Evolutionary conservation across 2,888 invertebrate genomes (phyloP), one percentile per base, ranked within the genome.

Genomic region (Esperia sulphurella): DNA sequence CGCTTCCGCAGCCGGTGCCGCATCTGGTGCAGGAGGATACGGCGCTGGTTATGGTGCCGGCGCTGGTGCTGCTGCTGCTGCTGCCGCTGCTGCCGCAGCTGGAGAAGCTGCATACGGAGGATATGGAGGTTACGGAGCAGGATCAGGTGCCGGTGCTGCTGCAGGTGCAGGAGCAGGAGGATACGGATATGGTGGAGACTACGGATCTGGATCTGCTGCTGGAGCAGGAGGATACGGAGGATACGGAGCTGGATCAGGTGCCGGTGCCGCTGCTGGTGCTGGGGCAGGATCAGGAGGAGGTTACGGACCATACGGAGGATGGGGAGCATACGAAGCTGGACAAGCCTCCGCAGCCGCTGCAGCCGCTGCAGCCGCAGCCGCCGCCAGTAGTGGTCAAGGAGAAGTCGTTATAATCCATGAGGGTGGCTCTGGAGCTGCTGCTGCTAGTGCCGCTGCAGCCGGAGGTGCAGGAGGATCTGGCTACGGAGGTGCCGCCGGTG

Each of bases 401-500:
- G 21, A 5, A 3, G 21, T 21, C 21, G 21, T 21, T 21, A 50
- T 41, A 8, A 14, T 30, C 12, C 52, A n/a, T 42, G 48, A 41
- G 40, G 13, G 33, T 4, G 33, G 33, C 7, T 33, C 33, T 33
- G 33, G 33, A 10, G 33, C 33, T 33, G 33, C 10, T 7, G 42
- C 48, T n/a, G 43, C 53, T 33, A 48, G 48, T 28, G 50, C 54
- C 14, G 46, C 51, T 5, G 49, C 50, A 8, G 54, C 55, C 13
- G 14, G 21, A 14, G 43, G 37, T n/a, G 53, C 53, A 8, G 41
- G 41, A 21, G 21, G 21, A 21, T 2, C 21, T 21, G 21, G 21
- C 21, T 21, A 21, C 21, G 21, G 3, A 21, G 21, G 21, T 21
- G 21, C 21, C 5, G 21, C 21, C 21, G 21, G 28, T 28, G 48